A percentile compares a stretch with the other conserved stretches of the same genome.
These are phyloP conservation scores for Pristiophorus japonicus DNA, from an alignment of 2,113 vertebrate genomes.

Conservation along the genomic window DNA sequence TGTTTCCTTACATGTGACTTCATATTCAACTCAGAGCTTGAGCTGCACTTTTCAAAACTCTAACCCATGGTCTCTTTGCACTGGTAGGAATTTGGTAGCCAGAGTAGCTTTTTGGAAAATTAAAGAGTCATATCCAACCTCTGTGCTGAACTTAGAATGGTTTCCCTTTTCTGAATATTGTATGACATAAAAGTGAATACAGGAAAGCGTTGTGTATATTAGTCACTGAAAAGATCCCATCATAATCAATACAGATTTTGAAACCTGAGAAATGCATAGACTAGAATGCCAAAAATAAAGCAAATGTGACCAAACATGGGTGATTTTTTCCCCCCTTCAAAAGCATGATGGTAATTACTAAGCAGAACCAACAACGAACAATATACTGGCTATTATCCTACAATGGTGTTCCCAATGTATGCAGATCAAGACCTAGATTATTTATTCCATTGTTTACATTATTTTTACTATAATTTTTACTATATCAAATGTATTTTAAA, in stretches of 20 bases:
- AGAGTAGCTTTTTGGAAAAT: too few relatives aligned
- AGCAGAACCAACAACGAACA: not conserved
- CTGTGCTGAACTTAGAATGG: not conserved
- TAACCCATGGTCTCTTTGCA: too few relatives aligned
- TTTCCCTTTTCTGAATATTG: not conserved
- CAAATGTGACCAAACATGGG: not conserved
- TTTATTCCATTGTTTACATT: not conserved
- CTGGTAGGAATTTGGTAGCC: too few relatives aligned
- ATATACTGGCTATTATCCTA: not conserved
- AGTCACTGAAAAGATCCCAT: not conserved
- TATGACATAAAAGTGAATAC: not conserved
- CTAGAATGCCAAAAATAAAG: not conserved
- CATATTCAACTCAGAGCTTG: too few relatives aligned
- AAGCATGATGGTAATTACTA: not conserved
- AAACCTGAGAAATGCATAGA: not conserved
- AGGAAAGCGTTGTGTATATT: not conserved
- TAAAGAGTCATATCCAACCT: too few relatives aligned
- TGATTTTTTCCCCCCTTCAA: not conserved
- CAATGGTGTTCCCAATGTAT: not conserved
- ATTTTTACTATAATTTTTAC: not conserved
- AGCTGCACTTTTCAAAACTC: too few relatives aligned
- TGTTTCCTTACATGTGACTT: too few relatives aligned
- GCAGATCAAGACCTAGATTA: not conserved
- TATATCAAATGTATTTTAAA: not conserved
- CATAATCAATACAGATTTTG: not conserved